A percentile compares a stretch with the other conserved stretches of the same genome.
Conservation (phyloP, 2,888 invertebrate species). For the Beris morrisii region DNA sequence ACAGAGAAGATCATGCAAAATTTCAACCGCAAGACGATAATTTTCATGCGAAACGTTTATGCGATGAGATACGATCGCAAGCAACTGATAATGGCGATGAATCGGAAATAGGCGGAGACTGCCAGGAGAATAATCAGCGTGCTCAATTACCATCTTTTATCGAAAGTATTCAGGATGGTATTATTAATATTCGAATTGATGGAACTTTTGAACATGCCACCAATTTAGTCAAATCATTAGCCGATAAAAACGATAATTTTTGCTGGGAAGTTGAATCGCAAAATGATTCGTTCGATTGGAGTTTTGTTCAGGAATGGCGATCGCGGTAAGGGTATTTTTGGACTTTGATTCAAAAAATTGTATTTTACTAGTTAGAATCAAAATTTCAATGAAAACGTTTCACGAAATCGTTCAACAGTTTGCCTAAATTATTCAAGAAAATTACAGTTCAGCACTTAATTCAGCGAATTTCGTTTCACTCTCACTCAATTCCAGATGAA, state of each 20-base stretch:
- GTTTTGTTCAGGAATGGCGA: slow-evolving; percentile 74
- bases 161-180: slow-evolving; percentile 58
- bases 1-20: slow-evolving; percentile 5
- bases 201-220: slow-evolving; percentile 64
- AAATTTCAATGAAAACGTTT: no score
- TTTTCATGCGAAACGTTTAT: slow-evolving; percentile 42
- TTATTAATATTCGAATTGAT: slow-evolving; percentile 65
- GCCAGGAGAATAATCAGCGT: neutral
- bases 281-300: slow-evolving; percentile 68
- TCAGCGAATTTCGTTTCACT: no score
- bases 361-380: no score
- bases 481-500: no score
- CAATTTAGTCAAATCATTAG: slow-evolving; percentile 62
- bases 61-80: slow-evolving; percentile 40
- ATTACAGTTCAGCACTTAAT: no score
- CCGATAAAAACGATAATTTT: slow-evolving; percentile 50
- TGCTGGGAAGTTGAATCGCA: slow-evolving; percentile 55
- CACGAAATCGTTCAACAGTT: no score
- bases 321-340: slow-evolving; percentile 59
- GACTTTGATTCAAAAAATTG: no score
- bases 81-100: slow-evolving; percentile 1
- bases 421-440: no score
- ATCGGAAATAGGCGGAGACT: slow-evolving; percentile 24
- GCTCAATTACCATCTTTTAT: slow-evolving; percentile 53
- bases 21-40: neutral